Evolutionary conservation across 1,140 invertebrate species (phyloP).

Genomic region (silkworm (Bombyx mori)): ASM3026992v2 NC_085121.1:636001-636500

Average conservation of each 20-base stretch:
- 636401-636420: too few relatives aligned
- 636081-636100: slow-evolving; percentile 22
- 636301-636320: too few relatives aligned
- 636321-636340: too few relatives aligned
- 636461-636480: too few relatives aligned
- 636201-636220: slow-evolving; percentile 15
- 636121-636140: slow-evolving; percentile 66
- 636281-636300: too few relatives aligned
- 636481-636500: too few relatives aligned
- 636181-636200: slow-evolving; percentile 11
- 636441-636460: too few relatives aligned
- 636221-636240: slow-evolving; percentile 12
- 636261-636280: background rate
- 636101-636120: slow-evolving; percentile 64
- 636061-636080: slow-evolving; percentile 35
- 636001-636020: slow-evolving; percentile 24
- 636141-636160: slow-evolving; percentile 55
- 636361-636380: too few relatives aligned
- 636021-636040: slow-evolving; percentile 22
- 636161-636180: slow-evolving; percentile 31
- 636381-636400: too few relatives aligned
- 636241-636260: slow-evolving; percentile 18
- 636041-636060: slow-evolving; percentile 13
- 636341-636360: too few relatives aligned
- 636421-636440: too few relatives aligned